phyloP scores from a whole-genome alignment of 2,113 vertebrate species.

The Etia nguti region DNA sequence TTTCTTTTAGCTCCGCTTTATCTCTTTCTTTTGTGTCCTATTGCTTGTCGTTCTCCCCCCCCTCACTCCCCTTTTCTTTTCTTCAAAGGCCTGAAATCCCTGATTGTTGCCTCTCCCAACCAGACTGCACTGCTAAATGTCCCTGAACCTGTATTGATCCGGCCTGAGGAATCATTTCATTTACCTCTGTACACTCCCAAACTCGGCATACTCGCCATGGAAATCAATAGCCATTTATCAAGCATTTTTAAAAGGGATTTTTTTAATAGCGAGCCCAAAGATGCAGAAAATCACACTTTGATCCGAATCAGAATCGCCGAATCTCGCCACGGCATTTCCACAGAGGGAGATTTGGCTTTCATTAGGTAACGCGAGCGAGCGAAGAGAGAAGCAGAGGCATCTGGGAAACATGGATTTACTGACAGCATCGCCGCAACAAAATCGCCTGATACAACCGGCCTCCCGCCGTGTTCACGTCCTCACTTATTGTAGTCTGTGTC shows the following conservation, averaged over 20 bases:
- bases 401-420: constrained; percentile 23
- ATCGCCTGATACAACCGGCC: background rate
- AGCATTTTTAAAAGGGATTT: constrained; percentile 28
- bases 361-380: background rate
- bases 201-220: background rate
- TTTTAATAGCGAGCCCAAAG: constrained; percentile 24
- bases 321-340: background rate
- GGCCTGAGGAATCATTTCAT: constrained; percentile 51
- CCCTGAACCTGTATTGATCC: constrained; percentile 50
- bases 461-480: background rate
- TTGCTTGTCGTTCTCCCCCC: background rate
- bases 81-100: background rate
- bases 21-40: background rate
- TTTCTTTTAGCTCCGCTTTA: background rate
- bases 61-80: background rate
- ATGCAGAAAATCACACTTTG: constrained; percentile 60
- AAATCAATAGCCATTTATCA: constrained; percentile 58
- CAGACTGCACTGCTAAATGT: constrained; percentile 30
- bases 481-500: constrained; percentile 12
- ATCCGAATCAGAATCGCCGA: background rate
- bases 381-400: background rate
- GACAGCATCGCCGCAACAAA: background rate
- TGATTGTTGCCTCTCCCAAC: background rate
- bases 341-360: background rate
- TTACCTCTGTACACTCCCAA: constrained; percentile 24